phyloP scores from a whole-genome alignment of 2,888 invertebrate genomes.

The Brachyptera risi region DNA sequence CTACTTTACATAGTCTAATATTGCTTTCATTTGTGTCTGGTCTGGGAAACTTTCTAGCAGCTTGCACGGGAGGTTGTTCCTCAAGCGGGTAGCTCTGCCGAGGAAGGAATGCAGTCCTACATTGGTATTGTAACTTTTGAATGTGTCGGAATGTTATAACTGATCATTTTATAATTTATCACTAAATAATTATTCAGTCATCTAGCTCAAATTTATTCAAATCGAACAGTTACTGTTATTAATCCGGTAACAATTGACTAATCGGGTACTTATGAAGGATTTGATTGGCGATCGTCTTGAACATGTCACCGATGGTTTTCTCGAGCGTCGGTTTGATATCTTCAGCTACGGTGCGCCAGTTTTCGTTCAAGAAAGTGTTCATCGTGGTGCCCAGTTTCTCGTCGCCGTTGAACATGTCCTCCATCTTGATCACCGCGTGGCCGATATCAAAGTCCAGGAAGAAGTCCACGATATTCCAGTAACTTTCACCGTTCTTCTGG shows the following conservation, averaged over 20 bases:
- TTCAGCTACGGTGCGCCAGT: conserved; percentile 66
- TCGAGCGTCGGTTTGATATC: conserved; percentile 69
- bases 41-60: too few species aligned
- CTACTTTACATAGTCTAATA: too few species aligned
- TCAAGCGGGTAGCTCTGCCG: too few species aligned
- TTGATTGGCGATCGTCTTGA: conserved; percentile 56
- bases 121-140: too few species aligned
- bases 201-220: too few species aligned
- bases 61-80: too few species aligned
- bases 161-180: too few species aligned
- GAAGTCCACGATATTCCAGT: conserved; percentile 60
- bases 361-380: conserved; percentile 73
- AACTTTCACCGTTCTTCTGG: conserved; percentile 48
- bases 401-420: conserved; percentile 70
- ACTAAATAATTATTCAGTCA: too few species aligned
- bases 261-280: conserved; percentile 57
- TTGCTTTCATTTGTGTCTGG: too few species aligned
- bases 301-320: conserved; percentile 54
- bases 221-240: too few species aligned
- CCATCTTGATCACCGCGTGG: conserved; percentile 59
- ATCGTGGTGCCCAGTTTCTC: conserved; percentile 60
- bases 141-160: too few species aligned
- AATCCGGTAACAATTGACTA: conserved; percentile 43
- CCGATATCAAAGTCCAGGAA: conserved; percentile 63
- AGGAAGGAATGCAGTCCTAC: too few species aligned